Evolutionary conservation across 2,888 invertebrate species (phyloP), one percentile per base, ranked within the genome.

Genomic region (Neoscelio sp.): DNA sequence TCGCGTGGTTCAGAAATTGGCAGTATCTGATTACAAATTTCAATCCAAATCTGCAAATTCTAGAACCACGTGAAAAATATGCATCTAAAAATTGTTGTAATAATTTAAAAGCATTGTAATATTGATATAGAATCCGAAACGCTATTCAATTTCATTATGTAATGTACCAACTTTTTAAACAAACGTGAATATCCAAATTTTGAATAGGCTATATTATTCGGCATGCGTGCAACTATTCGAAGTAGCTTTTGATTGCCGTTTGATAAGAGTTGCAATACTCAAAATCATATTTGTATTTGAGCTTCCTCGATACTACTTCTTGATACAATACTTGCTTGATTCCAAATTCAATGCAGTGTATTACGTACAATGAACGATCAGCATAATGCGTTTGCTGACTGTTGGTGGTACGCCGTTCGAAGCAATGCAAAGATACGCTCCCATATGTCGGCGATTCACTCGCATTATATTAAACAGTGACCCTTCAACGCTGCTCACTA

Each of bases 371-470:
- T 96, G 96, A 80, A 96, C 96, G 86, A 95, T 95, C 56, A 97
- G 93, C 92, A 95, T 95, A 85, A 97, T 96, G 86, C 97, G 92
- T 90, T 97, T 97, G 93, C 96, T 96, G 83, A 97, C 96, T 26
- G 96, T 95, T 0, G 97, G 97, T 7, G 97, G 97, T 26, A 96
- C 94, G 33, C 96, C 96, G 89, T 96, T 96, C 82, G 94, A 94
- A 1, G 95, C 95, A 83, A 95, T 95, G 91, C 95, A 95, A 60
- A 95, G 92, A 89, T 95, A 95, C 20, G 95, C 93, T 8, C 95
- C 95, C 95, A 95, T 95, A 87, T 95, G 94, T 71, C 94, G 92
- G 67, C 95, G 92, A 81, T 94, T 94, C 81, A 95, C 94, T 87
- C 93, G 92, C 64, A 93, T 93, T 86, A 95, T 91, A 86, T 93